phyloP scores from a whole-genome alignment of 2,113 vertebrate genomes.

The Recurvirostra avosetta region DNA sequence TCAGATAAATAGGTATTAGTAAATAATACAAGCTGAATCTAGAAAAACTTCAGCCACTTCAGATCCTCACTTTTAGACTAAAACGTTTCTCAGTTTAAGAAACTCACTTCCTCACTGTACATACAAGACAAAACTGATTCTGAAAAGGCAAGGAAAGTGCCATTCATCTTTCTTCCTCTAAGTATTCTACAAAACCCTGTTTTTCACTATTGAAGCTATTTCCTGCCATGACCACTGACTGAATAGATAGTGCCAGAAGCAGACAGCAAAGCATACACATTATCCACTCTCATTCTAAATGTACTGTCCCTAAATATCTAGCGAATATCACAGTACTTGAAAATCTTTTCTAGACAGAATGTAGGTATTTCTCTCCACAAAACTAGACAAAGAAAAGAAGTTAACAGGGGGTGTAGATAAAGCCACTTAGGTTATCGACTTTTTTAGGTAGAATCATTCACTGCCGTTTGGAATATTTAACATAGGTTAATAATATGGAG shows the following conservation, averaged over 20 bases:
- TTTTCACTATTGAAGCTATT: neutral
- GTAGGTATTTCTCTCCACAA: neutral
- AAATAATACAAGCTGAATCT: neutral
- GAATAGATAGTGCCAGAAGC: neutral
- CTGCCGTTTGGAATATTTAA: neutral
- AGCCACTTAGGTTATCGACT: neutral
- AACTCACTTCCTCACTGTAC: neutral
- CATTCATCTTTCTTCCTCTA: neutral
- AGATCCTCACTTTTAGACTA: neutral
- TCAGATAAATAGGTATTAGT: neutral
- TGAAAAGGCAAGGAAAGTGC: neutral
- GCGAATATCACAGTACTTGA: neutral
- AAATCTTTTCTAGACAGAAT: neutral
- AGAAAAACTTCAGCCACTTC: neutral
- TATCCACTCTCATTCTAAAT: neutral
- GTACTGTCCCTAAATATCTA: neutral
- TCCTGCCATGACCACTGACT: neutral
- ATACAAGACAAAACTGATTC: neutral
- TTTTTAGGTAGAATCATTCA: neutral
- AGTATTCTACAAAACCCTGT: neutral
- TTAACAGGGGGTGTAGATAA: constrained; percentile 6
- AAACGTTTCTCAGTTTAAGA: neutral
- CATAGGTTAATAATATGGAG: neutral
- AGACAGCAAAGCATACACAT: neutral
- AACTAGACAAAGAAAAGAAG: constrained; percentile 1